Evolutionary conservation across 1,140 invertebrate genomes (phyloP), one percentile per base, ranked within the genome.

Genomic region (Propsilocerus akamusi): DNA sequence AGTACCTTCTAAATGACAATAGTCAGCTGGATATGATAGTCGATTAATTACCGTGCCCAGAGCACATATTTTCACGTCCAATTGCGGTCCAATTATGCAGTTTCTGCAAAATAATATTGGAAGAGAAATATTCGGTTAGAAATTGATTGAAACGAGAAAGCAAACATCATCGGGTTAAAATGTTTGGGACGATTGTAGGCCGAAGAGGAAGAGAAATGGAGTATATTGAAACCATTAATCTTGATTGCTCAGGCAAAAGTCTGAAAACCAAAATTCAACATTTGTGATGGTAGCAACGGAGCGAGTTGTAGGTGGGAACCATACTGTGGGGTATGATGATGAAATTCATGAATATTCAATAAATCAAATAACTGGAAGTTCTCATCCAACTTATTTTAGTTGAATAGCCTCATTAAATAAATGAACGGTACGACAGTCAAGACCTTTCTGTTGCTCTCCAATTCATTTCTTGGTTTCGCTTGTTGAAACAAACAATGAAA

Each of bases 1-100:
- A 46, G 56, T 56, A 50, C 75, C 79, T 55, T 83, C 81, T 48
- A 82, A 69, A 55, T 76, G 73, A 64, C 74, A 80, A 62, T 85
- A 85, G 63, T 86, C 81, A 7, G 72, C 71, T 49, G 72, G 69
- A 64, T 85, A 86, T 30, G 79, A 66, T 58, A 69, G 74, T 48
- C 77, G 62, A 53, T 65, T 64, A 64, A 65, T 71, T 60, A 77
- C 78, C 65, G 79, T 76, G 49, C 82, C 83, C 57, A 85, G 74
- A 63, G 89, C 86, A 34, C 82, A 84, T 51, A 91, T 82, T 70
- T 90, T 88, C 52, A 90, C 78, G 25, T 74, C 73, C 56, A 81
- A 82, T 55, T 78, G 76, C 55, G 77, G 74, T 53, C 84, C 83
- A 53, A 91, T 84, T 51, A 92, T 72, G 64, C 86, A 90, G 71